Conservation (phyloP, 2,113 vertebrate genomes). For the Grammomys surdaster region DNA sequence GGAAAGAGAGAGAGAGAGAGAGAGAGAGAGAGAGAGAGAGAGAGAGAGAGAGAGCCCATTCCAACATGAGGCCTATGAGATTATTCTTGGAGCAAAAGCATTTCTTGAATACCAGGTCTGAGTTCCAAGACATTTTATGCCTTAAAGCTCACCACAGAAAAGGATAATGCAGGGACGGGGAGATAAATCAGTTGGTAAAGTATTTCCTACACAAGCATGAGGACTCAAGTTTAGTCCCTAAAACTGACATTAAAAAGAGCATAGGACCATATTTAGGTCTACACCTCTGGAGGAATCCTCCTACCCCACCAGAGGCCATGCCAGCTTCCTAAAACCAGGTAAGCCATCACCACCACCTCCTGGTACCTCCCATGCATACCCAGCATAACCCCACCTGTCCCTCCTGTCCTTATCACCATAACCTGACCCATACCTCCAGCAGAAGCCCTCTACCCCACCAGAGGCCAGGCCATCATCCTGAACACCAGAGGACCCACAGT, state of each 20-base stretch:
- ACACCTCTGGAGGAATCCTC: no score
- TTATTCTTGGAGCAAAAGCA: background rate
- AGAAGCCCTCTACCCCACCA: no score
- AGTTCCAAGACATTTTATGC: background rate
- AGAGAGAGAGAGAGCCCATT: background rate
- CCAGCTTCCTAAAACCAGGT: no score
- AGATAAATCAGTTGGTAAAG: background rate
- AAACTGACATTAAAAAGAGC: background rate
- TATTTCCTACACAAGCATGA: background rate
- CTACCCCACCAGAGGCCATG: no score
- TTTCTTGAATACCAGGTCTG: background rate
- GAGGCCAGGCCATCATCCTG: no score
- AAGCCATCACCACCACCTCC: no score
- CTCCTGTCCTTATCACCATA: no score
- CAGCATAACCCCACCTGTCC: no score
- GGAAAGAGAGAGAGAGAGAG: fast-evolving
- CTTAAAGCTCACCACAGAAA: constrained; percentile 16
- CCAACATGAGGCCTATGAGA: background rate
- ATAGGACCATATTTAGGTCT: background rate
- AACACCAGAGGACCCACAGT: no score
- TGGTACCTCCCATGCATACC: no score
- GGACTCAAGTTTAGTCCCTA: background rate
- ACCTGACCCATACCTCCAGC: no score
- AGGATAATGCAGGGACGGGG: background rate
- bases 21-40: background rate